Evolutionary conservation across 2,797 vertebrate species (phyloP).

Genomic region (Micrastur ruficollis): DNA sequence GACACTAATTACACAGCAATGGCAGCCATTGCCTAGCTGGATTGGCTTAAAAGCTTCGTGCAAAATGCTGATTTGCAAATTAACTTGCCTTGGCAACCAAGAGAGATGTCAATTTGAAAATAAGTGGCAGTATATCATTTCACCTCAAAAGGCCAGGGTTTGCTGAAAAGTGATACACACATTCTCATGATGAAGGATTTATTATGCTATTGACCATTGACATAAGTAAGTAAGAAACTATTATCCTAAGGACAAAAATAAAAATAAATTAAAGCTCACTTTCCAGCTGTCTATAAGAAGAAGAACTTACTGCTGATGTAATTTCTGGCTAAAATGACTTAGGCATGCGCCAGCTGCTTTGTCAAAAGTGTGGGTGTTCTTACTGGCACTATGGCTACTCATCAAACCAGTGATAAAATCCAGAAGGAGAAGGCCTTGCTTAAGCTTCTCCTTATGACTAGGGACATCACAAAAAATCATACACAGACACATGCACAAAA

Average conservation of each 20-base stretch:
- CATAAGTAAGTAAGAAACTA: conserved; percentile 17
- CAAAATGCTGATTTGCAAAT: conserved; percentile 39
- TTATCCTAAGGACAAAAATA: neutral
- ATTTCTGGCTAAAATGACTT: conserved; percentile 30
- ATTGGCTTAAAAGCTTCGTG: neutral
- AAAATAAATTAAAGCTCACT: conserved; percentile 54
- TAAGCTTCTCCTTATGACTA: neutral
- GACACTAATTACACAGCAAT: neutral
- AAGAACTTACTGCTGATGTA: neutral
- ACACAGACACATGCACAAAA: neutral
- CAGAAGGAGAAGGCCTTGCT: neutral
- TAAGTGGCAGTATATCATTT: conserved; percentile 15
- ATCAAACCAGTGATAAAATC: neutral
- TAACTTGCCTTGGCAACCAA: neutral
- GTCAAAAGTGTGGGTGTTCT: neutral
- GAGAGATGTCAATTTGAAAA: neutral
- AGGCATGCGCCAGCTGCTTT: neutral
- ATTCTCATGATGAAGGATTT: conserved; percentile 42
- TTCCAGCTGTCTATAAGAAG: conserved; percentile 23
- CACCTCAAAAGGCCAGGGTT: conserved; percentile 25
- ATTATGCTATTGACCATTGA: conserved; percentile 45
- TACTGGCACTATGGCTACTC: neutral
- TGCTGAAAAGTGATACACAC: conserved; percentile 33
- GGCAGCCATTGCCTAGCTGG: neutral
- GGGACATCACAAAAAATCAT: neutral